Percentiles rank a stretch among this genome's conserved stretches.
Conservation (phyloP, 2,113 vertebrate species). For the Dasyprocta punctata region DNA sequence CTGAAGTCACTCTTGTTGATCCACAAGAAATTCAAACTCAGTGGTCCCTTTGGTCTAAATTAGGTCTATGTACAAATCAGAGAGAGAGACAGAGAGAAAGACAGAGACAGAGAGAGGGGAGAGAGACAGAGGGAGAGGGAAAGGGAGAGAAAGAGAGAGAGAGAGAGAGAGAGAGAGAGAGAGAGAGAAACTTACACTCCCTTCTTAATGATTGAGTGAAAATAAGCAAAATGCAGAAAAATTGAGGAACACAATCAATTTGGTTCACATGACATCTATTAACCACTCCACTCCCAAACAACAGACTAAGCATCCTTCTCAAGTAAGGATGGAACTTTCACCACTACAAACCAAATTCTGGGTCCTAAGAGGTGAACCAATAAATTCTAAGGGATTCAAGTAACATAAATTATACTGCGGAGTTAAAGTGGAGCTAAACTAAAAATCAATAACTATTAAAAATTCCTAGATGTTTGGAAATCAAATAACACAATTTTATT, state of each 20-base stretch:
- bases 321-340: too few relatives aligned
- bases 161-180: not conserved
- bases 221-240: not conserved
- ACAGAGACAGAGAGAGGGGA: too few relatives aligned
- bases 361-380: not conserved
- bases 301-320: not conserved
- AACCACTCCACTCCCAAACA: not conserved
- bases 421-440: not conserved
- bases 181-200: not conserved
- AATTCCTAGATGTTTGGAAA: not conserved
- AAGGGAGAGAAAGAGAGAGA: too few relatives aligned
- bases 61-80: too few relatives aligned
- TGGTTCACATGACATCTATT: not conserved
- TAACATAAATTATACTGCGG: not conserved
- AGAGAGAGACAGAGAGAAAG: too few relatives aligned
- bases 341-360: not conserved
- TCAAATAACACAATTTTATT: not conserved
- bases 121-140: too few relatives aligned
- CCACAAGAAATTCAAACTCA: rapidly evolving
- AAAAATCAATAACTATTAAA: not conserved
- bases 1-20: not conserved
- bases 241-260: not conserved
- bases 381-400: not conserved
- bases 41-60: not conserved
- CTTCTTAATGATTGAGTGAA: not conserved